Percentiles rank a stretch among this genome's conserved stretches.
Evolutionary conservation across 2,888 invertebrate species (phyloP).

Genomic region (Lagria hirta): DNA sequence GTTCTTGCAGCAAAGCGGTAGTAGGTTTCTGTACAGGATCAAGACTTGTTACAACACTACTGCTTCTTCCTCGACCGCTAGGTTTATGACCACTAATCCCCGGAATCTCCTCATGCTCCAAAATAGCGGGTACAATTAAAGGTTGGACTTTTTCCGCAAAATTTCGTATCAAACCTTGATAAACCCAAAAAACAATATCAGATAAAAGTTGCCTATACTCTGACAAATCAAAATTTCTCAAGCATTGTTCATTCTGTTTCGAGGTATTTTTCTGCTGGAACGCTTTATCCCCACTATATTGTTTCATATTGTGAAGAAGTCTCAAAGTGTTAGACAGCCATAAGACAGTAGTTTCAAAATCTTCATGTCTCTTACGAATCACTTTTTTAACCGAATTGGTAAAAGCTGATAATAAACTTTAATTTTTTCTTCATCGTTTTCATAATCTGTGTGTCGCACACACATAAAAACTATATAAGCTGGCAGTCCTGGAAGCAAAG

Average conservation of each 20-base stretch:
- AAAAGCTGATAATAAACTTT: constrained; percentile 74
- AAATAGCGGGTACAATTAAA: constrained; percentile 84
- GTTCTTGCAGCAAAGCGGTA: constrained; percentile 69
- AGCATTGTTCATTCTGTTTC: constrained; percentile 88
- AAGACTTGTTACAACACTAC: constrained; percentile 45
- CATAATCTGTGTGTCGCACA: constrained; percentile 91
- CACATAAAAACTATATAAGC: constrained; percentile 97
- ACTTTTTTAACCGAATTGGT: constrained; percentile 80
- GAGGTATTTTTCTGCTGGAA: constrained; percentile 85
- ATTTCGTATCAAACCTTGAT: constrained; percentile 64
- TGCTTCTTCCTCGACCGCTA: constrained; percentile 49
- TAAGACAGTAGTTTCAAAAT: constrained; percentile 78
- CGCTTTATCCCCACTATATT: constrained; percentile 89
- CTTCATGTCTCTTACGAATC: constrained; percentile 73
- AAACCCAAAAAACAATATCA: constrained; percentile 83
- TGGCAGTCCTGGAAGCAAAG: constrained; percentile 84
- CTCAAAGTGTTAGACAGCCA: constrained; percentile 83
- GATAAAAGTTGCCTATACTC: constrained; percentile 85
- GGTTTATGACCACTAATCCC: constrained; percentile 64
- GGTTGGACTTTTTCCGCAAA: constrained; percentile 58
- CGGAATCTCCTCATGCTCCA: constrained; percentile 91
- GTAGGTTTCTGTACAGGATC: constrained; percentile 56
- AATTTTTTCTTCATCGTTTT: constrained; percentile 92
- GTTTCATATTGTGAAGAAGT: constrained; percentile 86
- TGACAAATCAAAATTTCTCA: constrained; percentile 86